These are phyloP conservation scores for Sigmodon hispidus DNA, from an alignment of 2,113 vertebrate species.

Conservation along the genomic window DNA sequence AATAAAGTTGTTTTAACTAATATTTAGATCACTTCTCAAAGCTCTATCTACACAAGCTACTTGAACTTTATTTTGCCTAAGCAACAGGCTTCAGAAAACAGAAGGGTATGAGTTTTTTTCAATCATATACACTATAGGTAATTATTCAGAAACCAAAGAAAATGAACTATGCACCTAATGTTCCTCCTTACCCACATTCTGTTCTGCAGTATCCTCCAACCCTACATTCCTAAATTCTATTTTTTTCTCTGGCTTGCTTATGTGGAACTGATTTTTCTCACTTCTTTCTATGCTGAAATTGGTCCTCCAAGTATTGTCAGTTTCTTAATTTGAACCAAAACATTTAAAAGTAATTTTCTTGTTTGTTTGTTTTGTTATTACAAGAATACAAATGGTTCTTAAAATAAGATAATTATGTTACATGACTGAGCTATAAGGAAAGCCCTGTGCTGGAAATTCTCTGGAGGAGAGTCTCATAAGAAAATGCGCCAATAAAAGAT, in stretches of 20 bases:
- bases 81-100: slow-evolving; percentile 24
- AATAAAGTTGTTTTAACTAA: slow-evolving; percentile 54
- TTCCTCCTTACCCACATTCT: not conserved
- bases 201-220: not conserved
- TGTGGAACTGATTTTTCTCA: not conserved
- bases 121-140: not conserved
- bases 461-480: not conserved
- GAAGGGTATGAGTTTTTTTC: not conserved
- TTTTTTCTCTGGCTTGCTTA: not conserved
- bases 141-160: not conserved
- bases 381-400: not conserved
- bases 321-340: not conserved
- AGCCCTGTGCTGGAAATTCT: not conserved
- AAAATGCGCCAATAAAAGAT: not conserved
- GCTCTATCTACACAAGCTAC: slow-evolving; percentile 27
- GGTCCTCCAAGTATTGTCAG: not conserved
- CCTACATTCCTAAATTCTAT: not conserved
- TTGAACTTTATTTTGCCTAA: slow-evolving; percentile 44
- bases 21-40: slow-evolving; percentile 55
- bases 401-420: not conserved
- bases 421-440: not conserved
- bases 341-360: not conserved
- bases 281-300: not conserved
- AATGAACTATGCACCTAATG: not conserved
- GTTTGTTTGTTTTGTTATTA: not conserved